A percentile compares a stretch with the other conserved stretches of the same genome.
Conservation (phyloP, 2,888 invertebrate species). For the Tipula vernalis region DNA sequence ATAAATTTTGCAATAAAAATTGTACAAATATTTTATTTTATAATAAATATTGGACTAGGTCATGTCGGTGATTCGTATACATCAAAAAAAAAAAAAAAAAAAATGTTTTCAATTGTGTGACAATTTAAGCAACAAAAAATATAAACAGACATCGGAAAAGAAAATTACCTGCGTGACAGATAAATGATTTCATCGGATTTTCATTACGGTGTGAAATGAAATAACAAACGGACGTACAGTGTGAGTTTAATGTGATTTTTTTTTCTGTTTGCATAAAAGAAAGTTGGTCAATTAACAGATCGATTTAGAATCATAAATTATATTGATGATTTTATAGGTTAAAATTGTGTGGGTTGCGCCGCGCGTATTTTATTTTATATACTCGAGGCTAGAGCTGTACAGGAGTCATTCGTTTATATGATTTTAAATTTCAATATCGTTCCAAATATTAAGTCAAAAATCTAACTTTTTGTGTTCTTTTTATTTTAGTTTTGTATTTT, state of each 20-base stretch:
- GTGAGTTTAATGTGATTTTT: background rate
- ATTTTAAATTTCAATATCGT: background rate
- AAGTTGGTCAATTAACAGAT: background rate
- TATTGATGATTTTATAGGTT: background rate
- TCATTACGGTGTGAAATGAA: background rate
- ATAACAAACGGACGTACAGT: background rate
- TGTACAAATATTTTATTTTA: background rate
- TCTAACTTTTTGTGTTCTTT: background rate
- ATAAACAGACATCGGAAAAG: background rate
- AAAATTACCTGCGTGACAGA: background rate
- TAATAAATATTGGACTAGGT: background rate
- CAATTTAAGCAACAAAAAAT: background rate
- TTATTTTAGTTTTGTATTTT: background rate
- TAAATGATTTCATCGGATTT: background rate
- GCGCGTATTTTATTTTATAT: background rate
- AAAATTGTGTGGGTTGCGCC: background rate
- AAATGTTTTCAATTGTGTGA: background rate
- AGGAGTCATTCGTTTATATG: background rate
- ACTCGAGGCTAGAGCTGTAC: background rate
- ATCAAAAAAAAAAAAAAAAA: background rate
- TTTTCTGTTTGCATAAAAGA: background rate
- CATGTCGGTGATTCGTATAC: background rate
- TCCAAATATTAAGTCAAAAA: background rate
- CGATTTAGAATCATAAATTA: background rate
- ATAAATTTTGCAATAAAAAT: background rate